Evolutionary conservation across 1,140 invertebrate genomes (phyloP), one percentile per base, ranked within the genome.

Genomic region (Ceratitis capitata): DNA sequence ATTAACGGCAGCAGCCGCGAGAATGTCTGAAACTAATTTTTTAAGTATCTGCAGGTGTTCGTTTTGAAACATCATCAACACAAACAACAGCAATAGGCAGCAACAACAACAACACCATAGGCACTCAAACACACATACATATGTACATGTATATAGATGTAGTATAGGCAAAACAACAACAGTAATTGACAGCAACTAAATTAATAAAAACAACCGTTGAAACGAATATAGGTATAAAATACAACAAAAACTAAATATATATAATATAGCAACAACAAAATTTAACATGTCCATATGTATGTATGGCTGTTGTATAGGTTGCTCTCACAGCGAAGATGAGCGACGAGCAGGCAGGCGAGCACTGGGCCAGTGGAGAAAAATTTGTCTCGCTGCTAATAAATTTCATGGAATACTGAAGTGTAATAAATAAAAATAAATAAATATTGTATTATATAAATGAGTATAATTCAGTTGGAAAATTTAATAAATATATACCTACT

Each of bases 41-140:
- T 78, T 78, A 78, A 78, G 69, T 78, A 78, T 78, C 69, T 78
- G 69, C 69, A 78, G 69, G 69, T 78, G 69, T 78, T 78, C 69
- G 69, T 78, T 78, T 45, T 78, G 39, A 42, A 45, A 78, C 19
- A 78, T 78, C 69, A 47, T 39, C 69, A 56, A 69, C 32, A 69
- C 61, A 32, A 32, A 39, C 61, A 69, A 61, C 74, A 61, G 29
- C 26, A 32, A 12, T 19, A 47, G n/a, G 51, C 51, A 56, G n/a
- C 51, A 56, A 56, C 51, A 56, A 61, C n/a, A 61, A 29, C 6
- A n/a, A 32, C 26, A n/a, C n/a, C n/a, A n/a, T n/a, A n/a, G n/a
- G n/a, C n/a, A n/a, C n/a, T n/a, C n/a, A n/a, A n/a, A n/a, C n/a
- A n/a, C n/a, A n/a, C n/a, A n/a, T n/a, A n/a, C n/a, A n/a, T n/a